Conservation (phyloP, 1,140 invertebrate genomes). For the Philotrypesis tridentata region DNA sequence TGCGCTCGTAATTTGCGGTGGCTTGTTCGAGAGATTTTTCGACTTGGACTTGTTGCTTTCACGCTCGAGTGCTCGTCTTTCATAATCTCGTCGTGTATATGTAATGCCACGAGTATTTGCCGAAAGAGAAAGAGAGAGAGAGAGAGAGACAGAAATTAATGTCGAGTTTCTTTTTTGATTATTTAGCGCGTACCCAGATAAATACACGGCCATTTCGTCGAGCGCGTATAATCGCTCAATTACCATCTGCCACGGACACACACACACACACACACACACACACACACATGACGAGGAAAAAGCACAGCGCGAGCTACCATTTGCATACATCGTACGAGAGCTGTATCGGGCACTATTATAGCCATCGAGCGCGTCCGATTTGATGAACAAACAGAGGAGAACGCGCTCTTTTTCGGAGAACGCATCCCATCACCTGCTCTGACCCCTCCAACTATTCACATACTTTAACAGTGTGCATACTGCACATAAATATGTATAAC, state of each 20-base stretch:
- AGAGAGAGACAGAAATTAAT: too few relatives aligned
- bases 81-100: neutral
- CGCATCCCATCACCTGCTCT: constrained; percentile 28
- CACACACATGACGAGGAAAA: neutral
- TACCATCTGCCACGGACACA: neutral
- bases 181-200: too few relatives aligned
- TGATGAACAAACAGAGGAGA: neutral
- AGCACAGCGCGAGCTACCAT: neutral
- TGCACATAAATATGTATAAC: neutral
- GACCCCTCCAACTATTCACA: too few relatives aligned
- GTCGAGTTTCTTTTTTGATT: too few relatives aligned
- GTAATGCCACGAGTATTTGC: too few relatives aligned
- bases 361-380: neutral
- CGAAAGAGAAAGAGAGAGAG: too few relatives aligned
- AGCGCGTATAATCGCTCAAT: neutral
- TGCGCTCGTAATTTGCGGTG: neutral
- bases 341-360: too few relatives aligned
- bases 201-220: too few relatives aligned
- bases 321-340: neutral
- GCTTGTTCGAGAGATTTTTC: neutral
- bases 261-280: too few relatives aligned
- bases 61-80: neutral
- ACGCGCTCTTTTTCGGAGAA: neutral
- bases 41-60: constrained; percentile 24
- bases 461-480: too few relatives aligned